A percentile compares a stretch with the other conserved stretches of the same genome.
phyloP scores from a whole-genome alignment of 2,113 vertebrate species.

The Panthera leo region DNA sequence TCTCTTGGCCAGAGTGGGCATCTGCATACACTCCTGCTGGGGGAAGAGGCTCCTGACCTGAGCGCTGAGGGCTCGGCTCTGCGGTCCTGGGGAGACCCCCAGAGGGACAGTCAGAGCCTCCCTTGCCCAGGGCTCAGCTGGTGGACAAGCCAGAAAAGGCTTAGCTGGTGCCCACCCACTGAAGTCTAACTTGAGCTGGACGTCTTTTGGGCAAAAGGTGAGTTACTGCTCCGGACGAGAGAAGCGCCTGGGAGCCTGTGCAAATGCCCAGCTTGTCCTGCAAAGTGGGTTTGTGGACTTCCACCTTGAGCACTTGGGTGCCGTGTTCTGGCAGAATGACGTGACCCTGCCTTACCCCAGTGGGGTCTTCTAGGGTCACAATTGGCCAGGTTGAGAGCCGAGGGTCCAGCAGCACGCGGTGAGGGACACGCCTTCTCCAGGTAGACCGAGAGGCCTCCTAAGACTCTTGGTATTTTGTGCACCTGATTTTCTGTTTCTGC shows the following conservation, averaged over 20 bases:
- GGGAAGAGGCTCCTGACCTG: neutral
- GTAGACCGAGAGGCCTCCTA: fast-evolving
- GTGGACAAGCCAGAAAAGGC: neutral
- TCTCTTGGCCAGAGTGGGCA: neutral
- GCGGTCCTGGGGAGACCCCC: neutral
- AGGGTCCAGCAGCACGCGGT: neutral
- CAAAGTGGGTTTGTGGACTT: neutral
- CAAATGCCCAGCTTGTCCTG: neutral
- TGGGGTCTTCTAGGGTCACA: neutral
- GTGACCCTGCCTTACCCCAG: neutral
- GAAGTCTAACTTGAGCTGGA: neutral
- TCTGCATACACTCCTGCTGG: neutral
- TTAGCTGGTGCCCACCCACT: neutral
- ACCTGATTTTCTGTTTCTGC: neutral
- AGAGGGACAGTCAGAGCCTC: neutral
- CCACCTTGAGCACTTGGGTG: neutral
- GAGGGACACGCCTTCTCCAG: neutral
- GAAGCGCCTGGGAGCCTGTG: neutral
- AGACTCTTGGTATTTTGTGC: neutral
- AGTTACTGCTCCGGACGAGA: neutral
- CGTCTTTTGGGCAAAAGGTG: neutral
- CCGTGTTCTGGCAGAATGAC: neutral
- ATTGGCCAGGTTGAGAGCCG: neutral
- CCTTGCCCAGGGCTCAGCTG: neutral
- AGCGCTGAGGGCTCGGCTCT: neutral